Percentiles rank a stretch among this genome's conserved stretches.
Evolutionary conservation across 2,888 invertebrate genomes (phyloP).

Genomic region (Patella pellucida): DNA sequence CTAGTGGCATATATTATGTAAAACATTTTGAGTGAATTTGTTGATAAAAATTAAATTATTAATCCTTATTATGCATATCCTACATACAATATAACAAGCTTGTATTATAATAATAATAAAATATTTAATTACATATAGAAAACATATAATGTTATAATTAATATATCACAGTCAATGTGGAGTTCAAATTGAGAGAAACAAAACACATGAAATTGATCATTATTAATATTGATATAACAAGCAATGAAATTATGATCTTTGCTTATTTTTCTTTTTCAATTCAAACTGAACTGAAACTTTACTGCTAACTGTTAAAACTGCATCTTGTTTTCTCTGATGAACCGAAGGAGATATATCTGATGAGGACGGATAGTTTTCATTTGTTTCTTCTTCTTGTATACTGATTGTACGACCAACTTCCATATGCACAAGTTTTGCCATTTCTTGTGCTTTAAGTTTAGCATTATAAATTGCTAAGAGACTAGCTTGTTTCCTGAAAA

Average conservation of each 20-base stretch:
- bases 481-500: conserved; percentile 61
- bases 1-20: too few relatives aligned
- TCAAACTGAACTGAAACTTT: conserved; percentile 63
- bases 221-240: neutral
- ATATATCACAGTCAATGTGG: neutral
- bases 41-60: too few relatives aligned
- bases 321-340: conserved; percentile 55
- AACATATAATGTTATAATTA: neutral
- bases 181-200: neutral
- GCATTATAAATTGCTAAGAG: conserved; percentile 64
- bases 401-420: conserved; percentile 56
- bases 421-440: conserved; percentile 61
- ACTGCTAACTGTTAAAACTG: conserved; percentile 57
- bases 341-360: conserved; percentile 45
- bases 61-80: too few relatives aligned
- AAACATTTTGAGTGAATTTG: too few relatives aligned
- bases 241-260: neutral
- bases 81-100: too few relatives aligned
- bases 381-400: conserved; percentile 58
- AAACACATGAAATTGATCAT: neutral
- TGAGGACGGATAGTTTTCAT: conserved; percentile 53
- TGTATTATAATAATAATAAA: too few relatives aligned
- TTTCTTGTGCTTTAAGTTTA: conserved; percentile 65
- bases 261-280: conserved; percentile 58
- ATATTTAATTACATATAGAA: neutral